These are phyloP conservation scores for Zapornia atra DNA, from an alignment of 2,113 vertebrate genomes.

Conservation along the genomic window DNA sequence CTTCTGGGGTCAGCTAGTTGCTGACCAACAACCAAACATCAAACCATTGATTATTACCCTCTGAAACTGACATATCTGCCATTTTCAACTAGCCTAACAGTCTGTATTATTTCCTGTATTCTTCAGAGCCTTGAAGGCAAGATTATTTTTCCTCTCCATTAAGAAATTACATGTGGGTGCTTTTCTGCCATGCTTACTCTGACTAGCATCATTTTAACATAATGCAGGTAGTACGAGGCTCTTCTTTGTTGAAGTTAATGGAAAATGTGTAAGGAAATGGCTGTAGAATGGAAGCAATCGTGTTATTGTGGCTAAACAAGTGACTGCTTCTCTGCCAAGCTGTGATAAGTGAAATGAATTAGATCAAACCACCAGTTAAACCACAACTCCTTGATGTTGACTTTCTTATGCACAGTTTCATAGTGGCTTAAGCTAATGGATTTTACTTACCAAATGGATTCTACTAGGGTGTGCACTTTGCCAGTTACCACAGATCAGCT, in stretches of 20 bases:
- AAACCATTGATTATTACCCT: background rate
- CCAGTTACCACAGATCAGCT: constrained; percentile 1
- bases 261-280: constrained; percentile 32
- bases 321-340: background rate
- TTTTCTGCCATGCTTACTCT: background rate
- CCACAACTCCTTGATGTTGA: constrained; percentile 27
- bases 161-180: background rate
- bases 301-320: constrained; percentile 41
- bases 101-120: background rate
- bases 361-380: constrained; percentile 43
- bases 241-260: constrained; percentile 7
- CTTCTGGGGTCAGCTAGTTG: background rate
- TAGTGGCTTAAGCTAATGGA: constrained; percentile 54
- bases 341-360: constrained; percentile 31
- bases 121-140: background rate
- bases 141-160: background rate
- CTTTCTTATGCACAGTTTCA: constrained; percentile 19
- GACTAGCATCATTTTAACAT: background rate
- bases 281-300: background rate
- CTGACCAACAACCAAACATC: background rate
- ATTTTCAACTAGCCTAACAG: background rate
- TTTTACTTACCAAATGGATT: constrained; percentile 47
- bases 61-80: background rate
- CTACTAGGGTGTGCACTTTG: background rate
- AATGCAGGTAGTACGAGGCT: background rate